Conservation (phyloP, 2,113 vertebrate species). For the Echinops telfairi region DNA sequence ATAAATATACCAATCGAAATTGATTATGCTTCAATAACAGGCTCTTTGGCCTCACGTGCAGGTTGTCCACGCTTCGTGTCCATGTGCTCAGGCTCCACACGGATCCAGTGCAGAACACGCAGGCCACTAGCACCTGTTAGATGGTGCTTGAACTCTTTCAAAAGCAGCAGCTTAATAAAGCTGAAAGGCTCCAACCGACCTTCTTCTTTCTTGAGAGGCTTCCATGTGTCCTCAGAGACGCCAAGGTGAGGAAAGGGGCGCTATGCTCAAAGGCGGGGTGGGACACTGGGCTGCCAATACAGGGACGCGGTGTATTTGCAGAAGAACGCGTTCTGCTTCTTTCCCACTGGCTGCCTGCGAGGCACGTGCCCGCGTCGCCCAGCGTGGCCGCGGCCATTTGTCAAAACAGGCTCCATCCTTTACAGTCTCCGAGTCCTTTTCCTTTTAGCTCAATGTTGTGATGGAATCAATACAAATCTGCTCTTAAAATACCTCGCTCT, state of each 20-base stretch:
- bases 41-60: not conserved
- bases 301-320: conserved; percentile 67
- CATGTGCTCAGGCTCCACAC: not conserved
- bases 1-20: conserved; percentile 53
- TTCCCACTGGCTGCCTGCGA: conserved; percentile 76
- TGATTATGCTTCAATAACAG: conserved; percentile 42
- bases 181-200: conserved; percentile 76
- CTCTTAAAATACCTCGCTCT: conserved; percentile 90
- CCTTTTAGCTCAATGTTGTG: conserved; percentile 86
- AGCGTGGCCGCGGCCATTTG: conserved; percentile 78
- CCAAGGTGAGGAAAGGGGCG: not conserved
- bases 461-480: conserved; percentile 90
- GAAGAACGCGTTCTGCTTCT: conserved; percentile 76
- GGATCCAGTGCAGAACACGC: conserved; percentile 63
- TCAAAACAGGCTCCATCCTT: conserved; percentile 87
- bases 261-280: not conserved
- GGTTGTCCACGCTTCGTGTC: not conserved
- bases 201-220: conserved; percentile 78
- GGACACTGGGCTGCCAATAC: conserved; percentile 76
- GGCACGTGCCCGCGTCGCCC: conserved; percentile 81
- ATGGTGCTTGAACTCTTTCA: conserved; percentile 76
- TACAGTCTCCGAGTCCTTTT: conserved; percentile 79
- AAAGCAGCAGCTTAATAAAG: conserved; percentile 77
- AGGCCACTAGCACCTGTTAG: conserved; percentile 56
- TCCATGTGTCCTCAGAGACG: conserved; percentile 69